phyloP scores from a whole-genome alignment of 2,888 invertebrate genomes.

The Drosophila eohydei region DNA sequence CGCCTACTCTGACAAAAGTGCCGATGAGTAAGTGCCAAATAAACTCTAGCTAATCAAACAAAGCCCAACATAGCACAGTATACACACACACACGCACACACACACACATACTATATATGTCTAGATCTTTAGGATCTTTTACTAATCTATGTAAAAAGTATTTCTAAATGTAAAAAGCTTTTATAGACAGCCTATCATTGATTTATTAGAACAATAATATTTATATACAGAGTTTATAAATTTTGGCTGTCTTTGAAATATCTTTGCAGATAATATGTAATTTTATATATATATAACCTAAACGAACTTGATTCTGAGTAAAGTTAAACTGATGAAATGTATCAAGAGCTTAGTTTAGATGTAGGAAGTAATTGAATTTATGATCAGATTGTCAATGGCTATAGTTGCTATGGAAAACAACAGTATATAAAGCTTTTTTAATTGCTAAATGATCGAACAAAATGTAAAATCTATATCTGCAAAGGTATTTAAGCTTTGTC shows the following conservation, averaged over 20 bases:
- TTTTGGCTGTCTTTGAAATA: background rate
- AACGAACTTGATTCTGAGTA: background rate
- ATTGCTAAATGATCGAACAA: background rate
- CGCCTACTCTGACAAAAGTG: constrained; percentile 79
- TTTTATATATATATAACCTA: background rate
- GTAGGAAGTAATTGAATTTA: background rate
- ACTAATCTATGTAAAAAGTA: constrained; percentile 2
- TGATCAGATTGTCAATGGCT: background rate
- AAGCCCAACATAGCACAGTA: background rate
- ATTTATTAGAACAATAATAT: background rate
- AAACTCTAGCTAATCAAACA: constrained; percentile 12
- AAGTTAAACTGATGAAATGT: background rate
- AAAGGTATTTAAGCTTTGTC: background rate
- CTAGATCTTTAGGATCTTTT: background rate
- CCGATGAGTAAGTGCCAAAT: constrained; percentile 80
- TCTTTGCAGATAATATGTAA: background rate
- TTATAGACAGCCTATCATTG: background rate
- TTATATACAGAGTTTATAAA: background rate
- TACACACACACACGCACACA: constrained; percentile 6
- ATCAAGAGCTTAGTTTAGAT: too few species aligned
- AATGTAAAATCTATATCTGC: background rate
- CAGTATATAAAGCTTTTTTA: background rate
- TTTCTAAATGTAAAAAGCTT: background rate
- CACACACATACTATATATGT: background rate
- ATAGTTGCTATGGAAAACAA: background rate